Evolutionary conservation across 2,797 vertebrate species (phyloP).

Genomic region (Siniperca obscura): DNA sequence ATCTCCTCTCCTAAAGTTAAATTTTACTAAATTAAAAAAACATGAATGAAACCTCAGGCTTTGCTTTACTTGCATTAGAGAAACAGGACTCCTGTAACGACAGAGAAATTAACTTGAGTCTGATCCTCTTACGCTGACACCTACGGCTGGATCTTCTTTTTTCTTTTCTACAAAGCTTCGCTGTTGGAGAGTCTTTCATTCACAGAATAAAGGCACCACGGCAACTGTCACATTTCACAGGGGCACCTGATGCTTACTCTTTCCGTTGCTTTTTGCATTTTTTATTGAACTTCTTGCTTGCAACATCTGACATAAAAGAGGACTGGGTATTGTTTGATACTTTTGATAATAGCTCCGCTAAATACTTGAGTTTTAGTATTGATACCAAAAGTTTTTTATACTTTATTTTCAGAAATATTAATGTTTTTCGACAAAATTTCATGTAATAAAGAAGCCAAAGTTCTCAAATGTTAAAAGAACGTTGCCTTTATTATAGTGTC

Average conservation of each 20-base stretch:
- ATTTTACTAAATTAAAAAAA: neutral
- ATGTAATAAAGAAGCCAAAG: neutral
- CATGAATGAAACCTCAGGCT: neutral
- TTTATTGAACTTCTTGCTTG: neutral
- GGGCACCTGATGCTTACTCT: no score
- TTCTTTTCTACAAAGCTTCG: neutral
- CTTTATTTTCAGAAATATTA: neutral
- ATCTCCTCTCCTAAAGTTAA: neutral
- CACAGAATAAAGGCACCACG: no score
- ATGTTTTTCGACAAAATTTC: neutral
- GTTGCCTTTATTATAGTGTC: neutral
- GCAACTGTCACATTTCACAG: no score
- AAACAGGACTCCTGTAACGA: neutral
- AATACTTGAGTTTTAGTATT: neutral
- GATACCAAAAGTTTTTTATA: neutral
- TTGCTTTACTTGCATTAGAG: neutral
- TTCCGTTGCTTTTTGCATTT: neutral
- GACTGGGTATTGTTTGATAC: neutral
- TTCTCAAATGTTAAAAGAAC: neutral
- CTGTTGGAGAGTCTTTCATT: neutral
- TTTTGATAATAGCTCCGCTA: neutral
- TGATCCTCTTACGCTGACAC: no score
- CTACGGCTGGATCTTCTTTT: no score
- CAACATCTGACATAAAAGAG: neutral
- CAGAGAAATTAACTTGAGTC: neutral